These are phyloP conservation scores for Podocnemis expansa DNA, from an alignment of 2,113 vertebrate genomes.

Conservation along the genomic window DNA sequence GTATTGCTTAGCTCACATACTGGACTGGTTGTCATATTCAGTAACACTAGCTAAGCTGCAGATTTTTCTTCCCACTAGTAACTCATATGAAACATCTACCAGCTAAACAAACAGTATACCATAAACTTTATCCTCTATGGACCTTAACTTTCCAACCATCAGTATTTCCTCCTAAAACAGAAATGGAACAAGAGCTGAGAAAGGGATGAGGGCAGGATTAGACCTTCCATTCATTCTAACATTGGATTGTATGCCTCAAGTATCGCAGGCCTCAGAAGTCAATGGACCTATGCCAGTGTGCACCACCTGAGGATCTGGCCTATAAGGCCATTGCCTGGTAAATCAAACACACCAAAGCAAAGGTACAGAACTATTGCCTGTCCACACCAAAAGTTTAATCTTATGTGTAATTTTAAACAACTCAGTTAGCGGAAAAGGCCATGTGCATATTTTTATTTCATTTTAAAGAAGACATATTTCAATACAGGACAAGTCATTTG, in stretches of 20 bases:
- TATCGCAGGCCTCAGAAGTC: not conserved
- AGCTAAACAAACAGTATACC: not conserved
- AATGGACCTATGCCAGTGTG: not conserved
- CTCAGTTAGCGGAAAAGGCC: not conserved
- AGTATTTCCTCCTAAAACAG: not conserved
- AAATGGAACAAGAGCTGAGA: not conserved
- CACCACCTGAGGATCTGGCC: not conserved
- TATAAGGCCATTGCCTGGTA: not conserved
- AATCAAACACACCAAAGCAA: not conserved
- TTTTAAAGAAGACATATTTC: not conserved
- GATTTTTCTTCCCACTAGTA: not conserved
- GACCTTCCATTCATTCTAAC: not conserved
- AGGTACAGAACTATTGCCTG: not conserved
- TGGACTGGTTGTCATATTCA: not conserved
- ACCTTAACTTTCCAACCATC: not conserved
- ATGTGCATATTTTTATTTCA: not conserved
- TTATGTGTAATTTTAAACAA: not conserved
- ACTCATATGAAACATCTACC: not conserved
- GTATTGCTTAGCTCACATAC: not conserved
- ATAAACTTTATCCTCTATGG: not conserved
- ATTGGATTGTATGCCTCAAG: fast-evolving
- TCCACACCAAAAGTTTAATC: not conserved
- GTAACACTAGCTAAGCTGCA: not conserved
- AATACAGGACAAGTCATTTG: not conserved
- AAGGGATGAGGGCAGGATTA: not conserved